Evolutionary conservation across 92 coral and sea anemone species (phyloP).

Genomic region (Epizoanthus illoricatus): DNA sequence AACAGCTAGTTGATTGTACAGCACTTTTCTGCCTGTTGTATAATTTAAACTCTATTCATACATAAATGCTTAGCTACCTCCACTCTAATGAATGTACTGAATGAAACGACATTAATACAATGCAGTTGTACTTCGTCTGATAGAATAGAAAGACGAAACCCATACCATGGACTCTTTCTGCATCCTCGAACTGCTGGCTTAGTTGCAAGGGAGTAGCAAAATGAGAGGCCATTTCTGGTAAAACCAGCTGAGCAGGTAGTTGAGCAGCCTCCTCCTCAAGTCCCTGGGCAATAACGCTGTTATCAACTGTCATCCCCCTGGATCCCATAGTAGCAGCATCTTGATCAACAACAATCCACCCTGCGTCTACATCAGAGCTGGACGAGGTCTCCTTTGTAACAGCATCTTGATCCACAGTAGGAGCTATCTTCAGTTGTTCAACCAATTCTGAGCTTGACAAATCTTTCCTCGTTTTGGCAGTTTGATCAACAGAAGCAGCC

Average conservation of each 20-base stretch:
- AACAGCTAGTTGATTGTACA: too few species aligned
- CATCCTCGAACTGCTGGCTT: slow-evolving; percentile 19
- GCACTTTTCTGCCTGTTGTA: too few species aligned
- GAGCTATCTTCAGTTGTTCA: slow-evolving; percentile 23
- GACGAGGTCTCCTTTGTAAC: slow-evolving; percentile 30
- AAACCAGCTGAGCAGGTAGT: slow-evolving; percentile 33
- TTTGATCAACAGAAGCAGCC: background rate
- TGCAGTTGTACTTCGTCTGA: too few species aligned
- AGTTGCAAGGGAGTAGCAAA: slow-evolving; percentile 3
- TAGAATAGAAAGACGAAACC: too few species aligned
- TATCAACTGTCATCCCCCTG: slow-evolving; percentile 27
- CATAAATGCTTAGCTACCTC: too few species aligned
- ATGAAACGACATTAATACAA: too few species aligned
- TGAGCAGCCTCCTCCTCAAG: slow-evolving; percentile 56
- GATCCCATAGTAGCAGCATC: background rate
- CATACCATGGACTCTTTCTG: slow-evolving; percentile 63
- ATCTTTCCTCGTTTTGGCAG: background rate
- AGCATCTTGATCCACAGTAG: slow-evolving; percentile 38
- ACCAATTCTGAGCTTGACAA: slow-evolving; percentile 31
- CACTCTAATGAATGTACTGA: too few species aligned
- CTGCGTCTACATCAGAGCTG: background rate
- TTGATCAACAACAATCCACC: slow-evolving; percentile 16
- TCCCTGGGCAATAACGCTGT: slow-evolving; percentile 61
- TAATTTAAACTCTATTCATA: too few species aligned
- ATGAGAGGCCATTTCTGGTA: background rate